phyloP scores from a whole-genome alignment of 2,797 vertebrate species.

The Enteromius anoplus region DNA sequence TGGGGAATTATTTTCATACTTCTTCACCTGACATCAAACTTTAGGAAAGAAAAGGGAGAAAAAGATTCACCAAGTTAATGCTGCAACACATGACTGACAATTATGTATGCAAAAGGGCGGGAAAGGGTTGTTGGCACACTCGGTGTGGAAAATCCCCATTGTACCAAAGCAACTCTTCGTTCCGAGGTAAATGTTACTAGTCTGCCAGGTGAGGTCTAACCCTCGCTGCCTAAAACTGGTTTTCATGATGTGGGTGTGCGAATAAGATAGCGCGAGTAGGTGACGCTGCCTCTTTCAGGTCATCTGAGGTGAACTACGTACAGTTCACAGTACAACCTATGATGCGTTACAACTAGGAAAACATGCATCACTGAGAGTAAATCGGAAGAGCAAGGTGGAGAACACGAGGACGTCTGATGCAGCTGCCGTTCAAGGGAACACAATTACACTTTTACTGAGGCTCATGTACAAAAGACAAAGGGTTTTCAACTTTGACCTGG shows the following conservation, averaged over 20 bases:
- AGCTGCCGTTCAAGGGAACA: constrained; percentile 32
- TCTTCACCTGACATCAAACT: neutral
- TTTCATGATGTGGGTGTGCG: constrained; percentile 53
- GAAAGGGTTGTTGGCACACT: constrained; percentile 35
- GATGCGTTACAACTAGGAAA: constrained; percentile 19
- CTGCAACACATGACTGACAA: constrained; percentile 41
- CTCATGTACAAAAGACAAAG: constrained; percentile 26
- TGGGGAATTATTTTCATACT: constrained; percentile 2
- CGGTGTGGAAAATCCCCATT: constrained; percentile 52
- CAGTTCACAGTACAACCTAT: constrained; percentile 31
- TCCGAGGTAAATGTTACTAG: constrained; percentile 48
- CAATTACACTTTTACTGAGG: constrained; percentile 28
- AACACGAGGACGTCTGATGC: constrained; percentile 19
- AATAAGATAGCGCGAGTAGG: constrained; percentile 32
- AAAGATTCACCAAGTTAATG: constrained; percentile 29
- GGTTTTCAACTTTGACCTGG: constrained; percentile 33
- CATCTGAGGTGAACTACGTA: constrained; percentile 57
- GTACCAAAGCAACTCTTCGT: constrained; percentile 37
- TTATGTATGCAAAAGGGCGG: constrained; percentile 50
- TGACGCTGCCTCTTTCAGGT: constrained; percentile 44
- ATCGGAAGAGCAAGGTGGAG: constrained; percentile 9
- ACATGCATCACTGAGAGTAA: neutral
- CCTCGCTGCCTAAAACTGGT: constrained; percentile 40
- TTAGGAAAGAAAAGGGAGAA: neutral
- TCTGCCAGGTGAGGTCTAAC: constrained; percentile 48